These are phyloP conservation scores for Crotalus horridus DNA, from an alignment of 2,113 vertebrate genomes.

Conservation along the genomic window DNA sequence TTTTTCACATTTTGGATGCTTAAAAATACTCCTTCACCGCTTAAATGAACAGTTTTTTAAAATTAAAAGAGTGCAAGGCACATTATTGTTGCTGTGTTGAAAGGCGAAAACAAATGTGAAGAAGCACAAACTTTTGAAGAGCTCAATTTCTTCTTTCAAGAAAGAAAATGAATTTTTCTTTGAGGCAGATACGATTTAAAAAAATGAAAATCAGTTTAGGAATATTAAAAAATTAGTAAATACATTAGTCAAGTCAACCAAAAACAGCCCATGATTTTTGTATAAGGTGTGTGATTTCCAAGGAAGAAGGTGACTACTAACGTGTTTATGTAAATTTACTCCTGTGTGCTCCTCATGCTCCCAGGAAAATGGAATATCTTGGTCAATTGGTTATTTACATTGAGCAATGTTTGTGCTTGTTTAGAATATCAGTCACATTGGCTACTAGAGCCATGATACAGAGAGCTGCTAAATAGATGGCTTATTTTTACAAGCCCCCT, in stretches of 20 bases:
- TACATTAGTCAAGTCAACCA: not conserved
- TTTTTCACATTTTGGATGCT: conserved; percentile 69
- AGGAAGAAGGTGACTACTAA: not conserved
- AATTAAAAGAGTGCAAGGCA: conserved; percentile 13
- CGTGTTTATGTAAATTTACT: not conserved
- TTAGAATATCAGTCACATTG: not conserved
- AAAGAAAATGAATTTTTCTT: not conserved
- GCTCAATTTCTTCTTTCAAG: not conserved
- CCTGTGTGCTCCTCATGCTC: not conserved
- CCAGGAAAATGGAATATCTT: not conserved
- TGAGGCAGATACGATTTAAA: not conserved
- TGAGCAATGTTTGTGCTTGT: not conserved
- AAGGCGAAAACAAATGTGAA: conserved; percentile 69
- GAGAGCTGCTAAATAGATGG: not conserved
- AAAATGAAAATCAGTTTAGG: not conserved
- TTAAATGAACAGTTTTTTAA: conserved; percentile 62
- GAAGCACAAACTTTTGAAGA: conserved; percentile 35
- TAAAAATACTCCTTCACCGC: conserved; percentile 66
- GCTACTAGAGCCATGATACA: no score
- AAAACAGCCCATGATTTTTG: not conserved
- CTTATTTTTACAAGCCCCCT: not conserved
- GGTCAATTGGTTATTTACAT: not conserved
- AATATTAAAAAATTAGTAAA: not conserved
- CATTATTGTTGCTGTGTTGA: not conserved
- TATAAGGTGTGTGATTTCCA: not conserved